These are phyloP conservation scores for Melopsittacus undulatus DNA, from an alignment of 2,797 vertebrate species.

Conservation along the genomic window DNA sequence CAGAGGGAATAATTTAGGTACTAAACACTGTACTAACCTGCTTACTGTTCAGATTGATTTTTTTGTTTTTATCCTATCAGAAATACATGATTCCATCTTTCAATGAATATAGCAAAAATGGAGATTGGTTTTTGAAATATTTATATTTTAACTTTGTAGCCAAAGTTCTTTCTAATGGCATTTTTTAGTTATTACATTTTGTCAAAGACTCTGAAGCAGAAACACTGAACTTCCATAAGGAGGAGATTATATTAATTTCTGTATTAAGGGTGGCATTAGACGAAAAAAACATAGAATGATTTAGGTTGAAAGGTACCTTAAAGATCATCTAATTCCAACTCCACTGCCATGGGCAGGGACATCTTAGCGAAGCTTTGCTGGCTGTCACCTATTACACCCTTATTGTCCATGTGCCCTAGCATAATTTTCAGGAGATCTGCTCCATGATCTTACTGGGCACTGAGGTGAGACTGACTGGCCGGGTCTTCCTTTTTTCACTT, in stretches of 20 bases:
- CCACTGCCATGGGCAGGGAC: not conserved
- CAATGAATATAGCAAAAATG: not conserved
- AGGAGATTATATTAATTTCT: not conserved
- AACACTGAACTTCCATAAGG: not conserved
- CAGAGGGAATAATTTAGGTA: not conserved
- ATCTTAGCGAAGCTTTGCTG: not conserved
- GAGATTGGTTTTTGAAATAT: constrained; percentile 21
- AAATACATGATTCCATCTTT: not conserved
- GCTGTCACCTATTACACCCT: not conserved
- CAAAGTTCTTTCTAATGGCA: not conserved
- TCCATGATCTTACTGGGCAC: not conserved
- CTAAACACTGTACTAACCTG: not conserved
- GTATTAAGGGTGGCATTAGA: not conserved
- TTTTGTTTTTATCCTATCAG: not conserved
- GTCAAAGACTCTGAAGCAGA: not conserved
- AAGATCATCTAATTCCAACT: not conserved
- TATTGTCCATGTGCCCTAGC: not conserved
- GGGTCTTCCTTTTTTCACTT: not conserved
- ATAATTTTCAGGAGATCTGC: not conserved
- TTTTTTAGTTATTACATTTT: not conserved
- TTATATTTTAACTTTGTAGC: constrained; percentile 4
- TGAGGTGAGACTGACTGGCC: not conserved
- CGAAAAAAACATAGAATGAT: not conserved
- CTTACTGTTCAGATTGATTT: not conserved
- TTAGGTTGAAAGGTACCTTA: not conserved